These are phyloP conservation scores for Hypanus sabinus DNA, from an alignment of 2,113 vertebrate species.

Conservation along the genomic window DNA sequence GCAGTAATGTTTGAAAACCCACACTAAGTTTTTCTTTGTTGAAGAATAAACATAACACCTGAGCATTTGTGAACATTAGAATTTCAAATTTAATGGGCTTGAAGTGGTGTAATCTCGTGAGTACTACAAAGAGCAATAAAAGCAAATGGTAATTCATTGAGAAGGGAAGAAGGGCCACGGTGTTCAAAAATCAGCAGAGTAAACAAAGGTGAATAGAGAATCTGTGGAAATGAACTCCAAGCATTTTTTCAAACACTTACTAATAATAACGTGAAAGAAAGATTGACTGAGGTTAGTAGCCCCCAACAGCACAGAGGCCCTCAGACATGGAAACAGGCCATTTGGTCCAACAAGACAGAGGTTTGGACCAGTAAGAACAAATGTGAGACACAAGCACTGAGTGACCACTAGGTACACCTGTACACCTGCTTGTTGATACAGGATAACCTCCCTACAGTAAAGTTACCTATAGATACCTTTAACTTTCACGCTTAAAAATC, in stretches of 20 bases:
- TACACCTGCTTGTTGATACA: no score
- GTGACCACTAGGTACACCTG: no score
- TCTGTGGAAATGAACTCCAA: not conserved
- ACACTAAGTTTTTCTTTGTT: no score
- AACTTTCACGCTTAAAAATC: no score
- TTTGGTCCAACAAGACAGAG: not conserved
- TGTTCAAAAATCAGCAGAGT: not conserved
- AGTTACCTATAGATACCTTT: no score
- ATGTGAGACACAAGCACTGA: not conserved
- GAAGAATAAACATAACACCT: no score
- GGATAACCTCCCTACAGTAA: no score
- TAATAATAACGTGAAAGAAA: not conserved
- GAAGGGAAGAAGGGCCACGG: not conserved
- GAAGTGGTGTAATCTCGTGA: not conserved
- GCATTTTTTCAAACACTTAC: not conserved
- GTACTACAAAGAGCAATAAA: not conserved
- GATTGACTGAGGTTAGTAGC: not conserved
- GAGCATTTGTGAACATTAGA: not conserved
- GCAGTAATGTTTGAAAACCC: no score
- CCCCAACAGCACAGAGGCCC: not conserved
- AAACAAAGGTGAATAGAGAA: not conserved
- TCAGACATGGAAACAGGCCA: not conserved
- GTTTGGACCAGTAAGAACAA: not conserved
- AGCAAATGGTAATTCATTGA: not conserved
- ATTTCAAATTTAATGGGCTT: not conserved